Conservation (phyloP, 2,797 vertebrate genomes). For the Podargus strigoides region DNA sequence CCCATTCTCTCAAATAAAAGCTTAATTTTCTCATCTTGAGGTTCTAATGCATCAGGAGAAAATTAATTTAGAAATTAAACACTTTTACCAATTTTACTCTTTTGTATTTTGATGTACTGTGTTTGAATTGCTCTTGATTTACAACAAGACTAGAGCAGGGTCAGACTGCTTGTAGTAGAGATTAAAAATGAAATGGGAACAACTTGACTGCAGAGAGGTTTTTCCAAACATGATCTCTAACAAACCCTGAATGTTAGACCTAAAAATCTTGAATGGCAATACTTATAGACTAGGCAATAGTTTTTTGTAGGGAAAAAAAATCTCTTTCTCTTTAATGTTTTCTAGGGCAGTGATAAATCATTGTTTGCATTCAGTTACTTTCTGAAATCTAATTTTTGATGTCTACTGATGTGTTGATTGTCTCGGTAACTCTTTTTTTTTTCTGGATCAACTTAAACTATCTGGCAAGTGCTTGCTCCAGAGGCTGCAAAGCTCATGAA, state of each 20-base stretch:
- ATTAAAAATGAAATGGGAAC: background rate
- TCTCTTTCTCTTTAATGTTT: background rate
- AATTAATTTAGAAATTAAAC: background rate
- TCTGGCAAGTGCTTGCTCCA: background rate
- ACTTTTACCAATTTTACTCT: background rate
- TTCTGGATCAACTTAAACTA: background rate
- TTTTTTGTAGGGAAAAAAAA: background rate
- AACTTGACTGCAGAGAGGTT: background rate
- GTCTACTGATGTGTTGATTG: background rate
- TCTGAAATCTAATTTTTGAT: background rate
- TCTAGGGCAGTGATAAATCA: background rate
- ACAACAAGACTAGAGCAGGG: fast-evolving
- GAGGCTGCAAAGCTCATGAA: background rate
- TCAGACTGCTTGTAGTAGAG: background rate
- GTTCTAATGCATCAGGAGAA: background rate
- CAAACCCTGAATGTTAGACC: background rate
- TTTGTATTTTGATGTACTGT: background rate
- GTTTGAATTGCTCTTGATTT: background rate
- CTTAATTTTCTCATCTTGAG: background rate
- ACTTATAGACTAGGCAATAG: background rate
- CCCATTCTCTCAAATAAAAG: background rate
- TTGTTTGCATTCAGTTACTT: background rate
- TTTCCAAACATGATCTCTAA: background rate
- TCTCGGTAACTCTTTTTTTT: background rate
- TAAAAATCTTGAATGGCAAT: background rate